Evolutionary conservation across 2,888 invertebrate species (phyloP).

Genomic region (Parascotia fuliginaria): DNA sequence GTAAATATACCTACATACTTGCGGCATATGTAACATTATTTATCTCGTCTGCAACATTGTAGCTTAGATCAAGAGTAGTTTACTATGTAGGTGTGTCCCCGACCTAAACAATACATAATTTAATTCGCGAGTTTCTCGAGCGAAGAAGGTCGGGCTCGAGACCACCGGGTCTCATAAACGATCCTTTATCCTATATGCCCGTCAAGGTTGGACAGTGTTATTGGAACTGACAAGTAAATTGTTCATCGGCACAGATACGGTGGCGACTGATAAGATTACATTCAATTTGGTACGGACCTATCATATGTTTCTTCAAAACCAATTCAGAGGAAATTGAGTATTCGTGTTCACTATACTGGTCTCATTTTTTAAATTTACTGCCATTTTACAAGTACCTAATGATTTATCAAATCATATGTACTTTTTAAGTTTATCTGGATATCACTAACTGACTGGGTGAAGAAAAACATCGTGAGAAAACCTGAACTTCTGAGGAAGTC

Average conservation of each 20-base stretch:
- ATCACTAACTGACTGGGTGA: no score
- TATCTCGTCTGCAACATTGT: no score
- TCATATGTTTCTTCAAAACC: neutral
- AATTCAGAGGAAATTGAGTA: neutral
- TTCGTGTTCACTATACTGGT: neutral
- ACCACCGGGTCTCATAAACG: conserved; percentile 22
- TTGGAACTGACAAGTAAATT: conserved; percentile 40
- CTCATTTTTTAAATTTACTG: no score
- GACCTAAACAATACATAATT: neutral
- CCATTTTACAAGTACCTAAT: no score
- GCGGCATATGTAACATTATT: no score
- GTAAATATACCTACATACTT: no score
- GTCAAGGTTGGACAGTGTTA: conserved; percentile 38
- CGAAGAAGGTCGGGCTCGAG: conserved; percentile 23
- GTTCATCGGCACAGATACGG: conserved; percentile 35
- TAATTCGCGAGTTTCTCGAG: neutral
- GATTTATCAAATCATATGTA: no score
- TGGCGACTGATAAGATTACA: conserved; percentile 35
- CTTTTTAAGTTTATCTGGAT: no score
- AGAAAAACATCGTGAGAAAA: no score
- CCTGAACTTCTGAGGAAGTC: no score
- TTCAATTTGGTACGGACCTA: conserved; percentile 7
- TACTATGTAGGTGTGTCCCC: neutral
- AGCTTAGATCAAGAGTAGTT: no score
- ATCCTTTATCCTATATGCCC: conserved; percentile 27